A percentile compares a stretch with the other conserved stretches of the same genome.
These are phyloP conservation scores for Saccopteryx leptura DNA, from an alignment of 2,113 vertebrate genomes.

Conservation along the genomic window DNA sequence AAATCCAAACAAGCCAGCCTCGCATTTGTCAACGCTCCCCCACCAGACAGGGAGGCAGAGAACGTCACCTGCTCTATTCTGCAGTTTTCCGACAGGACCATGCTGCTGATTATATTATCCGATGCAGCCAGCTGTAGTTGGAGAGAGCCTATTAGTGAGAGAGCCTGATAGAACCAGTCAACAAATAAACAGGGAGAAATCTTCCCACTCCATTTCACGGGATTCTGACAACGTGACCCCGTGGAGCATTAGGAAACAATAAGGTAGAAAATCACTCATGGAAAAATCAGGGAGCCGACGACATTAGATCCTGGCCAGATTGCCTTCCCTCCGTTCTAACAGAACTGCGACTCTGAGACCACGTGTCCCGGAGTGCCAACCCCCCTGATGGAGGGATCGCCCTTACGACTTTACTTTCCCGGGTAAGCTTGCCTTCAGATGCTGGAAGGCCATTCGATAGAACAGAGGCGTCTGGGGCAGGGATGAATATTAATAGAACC, in stretches of 20 bases:
- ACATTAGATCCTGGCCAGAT: neutral
- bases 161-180: neutral
- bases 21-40: constrained; percentile 18
- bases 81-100: neutral
- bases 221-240: constrained; percentile 5
- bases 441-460: neutral
- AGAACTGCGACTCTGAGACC: neutral
- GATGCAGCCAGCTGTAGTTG: constrained; percentile 12
- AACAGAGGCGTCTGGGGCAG: neutral
- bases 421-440: neutral
- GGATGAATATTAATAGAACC: neutral
- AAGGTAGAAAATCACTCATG: constrained; percentile 1
- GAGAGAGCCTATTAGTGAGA: constrained; percentile 37
- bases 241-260: neutral
- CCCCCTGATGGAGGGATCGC: neutral
- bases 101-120: constrained; percentile 39
- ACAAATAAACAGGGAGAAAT: constrained; percentile 53
- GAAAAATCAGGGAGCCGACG: neutral
- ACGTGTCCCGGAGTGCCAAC: neutral
- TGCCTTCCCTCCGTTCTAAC: neutral
- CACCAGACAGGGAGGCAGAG: neutral
- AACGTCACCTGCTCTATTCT: neutral
- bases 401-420: neutral
- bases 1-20: constrained; percentile 36
- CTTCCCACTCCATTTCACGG: constrained; percentile 1